phyloP scores from a whole-genome alignment of 2,797 vertebrate genomes.

The Erithacus rubecula region DNA sequence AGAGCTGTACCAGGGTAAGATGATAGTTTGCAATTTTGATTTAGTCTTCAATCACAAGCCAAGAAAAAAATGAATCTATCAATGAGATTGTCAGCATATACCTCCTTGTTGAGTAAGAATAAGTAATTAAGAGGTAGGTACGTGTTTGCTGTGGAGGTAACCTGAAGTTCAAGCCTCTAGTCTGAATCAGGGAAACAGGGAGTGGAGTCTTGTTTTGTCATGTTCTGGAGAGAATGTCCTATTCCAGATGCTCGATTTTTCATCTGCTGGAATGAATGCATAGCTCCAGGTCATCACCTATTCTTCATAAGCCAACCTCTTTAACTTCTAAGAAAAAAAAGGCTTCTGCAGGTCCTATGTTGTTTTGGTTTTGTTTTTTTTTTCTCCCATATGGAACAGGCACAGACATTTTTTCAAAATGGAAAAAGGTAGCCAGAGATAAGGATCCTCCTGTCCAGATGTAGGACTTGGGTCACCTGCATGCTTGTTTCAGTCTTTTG shows the following conservation, averaged over 20 bases:
- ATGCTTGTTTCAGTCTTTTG: not conserved
- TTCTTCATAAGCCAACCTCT: not conserved
- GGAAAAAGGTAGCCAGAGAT: not conserved
- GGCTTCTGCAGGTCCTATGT: not conserved
- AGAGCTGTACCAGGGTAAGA: not conserved
- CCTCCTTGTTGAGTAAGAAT: not conserved
- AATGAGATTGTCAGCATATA: not conserved
- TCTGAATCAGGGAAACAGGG: not conserved
- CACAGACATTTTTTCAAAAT: not conserved
- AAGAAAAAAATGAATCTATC: not conserved
- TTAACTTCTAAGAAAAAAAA: not conserved
- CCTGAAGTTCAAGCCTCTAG: conserved; percentile 22
- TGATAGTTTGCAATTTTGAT: not conserved
- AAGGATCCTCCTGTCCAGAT: not conserved
- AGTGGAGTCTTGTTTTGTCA: conserved; percentile 22
- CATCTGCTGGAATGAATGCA: conserved; percentile 29
- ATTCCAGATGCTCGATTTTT: not conserved
- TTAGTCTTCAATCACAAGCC: not conserved
- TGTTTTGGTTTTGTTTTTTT: not conserved
- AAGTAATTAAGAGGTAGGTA: not conserved
- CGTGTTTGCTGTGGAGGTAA: conserved; percentile 7
- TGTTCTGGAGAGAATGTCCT: not conserved
- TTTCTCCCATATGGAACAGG: not conserved
- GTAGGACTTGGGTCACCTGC: not conserved
- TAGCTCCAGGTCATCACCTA: conserved; percentile 4